Evolutionary conservation across 2,888 invertebrate genomes (phyloP), one percentile per base, ranked within the genome.

Genomic region (Bombyx huttoni): DNA sequence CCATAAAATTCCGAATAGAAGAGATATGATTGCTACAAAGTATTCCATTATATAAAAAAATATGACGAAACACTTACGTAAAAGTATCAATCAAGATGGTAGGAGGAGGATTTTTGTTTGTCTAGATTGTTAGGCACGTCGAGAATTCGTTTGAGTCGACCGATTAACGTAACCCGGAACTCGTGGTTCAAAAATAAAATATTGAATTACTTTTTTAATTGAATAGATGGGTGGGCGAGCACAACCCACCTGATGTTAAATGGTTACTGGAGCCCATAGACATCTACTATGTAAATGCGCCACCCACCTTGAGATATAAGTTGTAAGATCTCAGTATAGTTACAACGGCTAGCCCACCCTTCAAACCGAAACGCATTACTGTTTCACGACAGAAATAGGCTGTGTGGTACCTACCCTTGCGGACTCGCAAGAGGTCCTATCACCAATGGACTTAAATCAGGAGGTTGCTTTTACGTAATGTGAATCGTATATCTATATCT

Each of bases 151-250:
- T 58, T 53, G 50, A 53, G 52, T 47, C 48, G 53, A 49, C 49
- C 54, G 54, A 54, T 56, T 58, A 59, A 56, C 55, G 53, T 51
- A 57, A 64, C 64, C 64, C 65, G 65, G 64, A 64, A 62, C 54
- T 53, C 49, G 34, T 48, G 40, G 50, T 51, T 55, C 48, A 53
- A 50, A 54, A 59, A 54, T 10, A 55, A 56, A 52, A 57, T 48
- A 48, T 24, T 40, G 35, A 35, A 35, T 49, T n/a, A n/a, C n/a
- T n/a, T n/a, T n/a, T n/a, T n/a, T n/a, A n/a, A n/a, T n/a, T n/a
- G n/a, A n/a, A n/a, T n/a, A n/a, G n/a, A n/a, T n/a, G n/a, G n/a
- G n/a, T n/a, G n/a, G n/a, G n/a, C n/a, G n/a, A n/a, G n/a, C n/a
- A n/a, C n/a, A n/a, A n/a, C n/a, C n/a, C n/a, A n/a, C n/a, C n/a